Evolutionary conservation across 2,888 invertebrate species (phyloP), one percentile per base, ranked within the genome.

Genomic region (Gnatocerus cornutus): DNA sequence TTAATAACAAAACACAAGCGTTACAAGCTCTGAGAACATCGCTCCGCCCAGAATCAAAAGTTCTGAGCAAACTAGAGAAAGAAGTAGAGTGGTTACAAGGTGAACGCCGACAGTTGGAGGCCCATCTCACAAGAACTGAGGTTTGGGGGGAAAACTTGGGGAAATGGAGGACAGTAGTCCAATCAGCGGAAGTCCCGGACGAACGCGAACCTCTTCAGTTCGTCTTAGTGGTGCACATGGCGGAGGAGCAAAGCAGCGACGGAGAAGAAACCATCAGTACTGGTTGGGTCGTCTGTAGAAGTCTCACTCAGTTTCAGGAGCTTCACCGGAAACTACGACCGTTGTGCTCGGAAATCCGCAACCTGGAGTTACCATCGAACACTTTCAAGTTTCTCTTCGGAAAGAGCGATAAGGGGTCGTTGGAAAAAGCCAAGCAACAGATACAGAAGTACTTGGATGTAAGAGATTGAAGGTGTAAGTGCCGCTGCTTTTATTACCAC

Each of bases 91-190:
- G 92, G 86, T 85, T 97, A 58, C 92, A 92, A 72, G 91, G 91
- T 1, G 95, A 96, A 80, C 92, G 93, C 80, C 86, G 92, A 73
- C 90, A 94, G 74, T 84, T 96, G 41, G 95, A 96, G 82, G 93
- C 93, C 0, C 96, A 97, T 84, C 87, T 96, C 59, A 89, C 91
- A 10, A 88, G 96, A 41, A 96, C 96, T 0, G 95, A 96, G 85
- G 90, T 92, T 53, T 97, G 97, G 97, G 93, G 94, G 0, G 95
- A 95, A 76, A 94, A 96, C 83, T 86, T 96, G 74, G 96, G 96
- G 14, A 89, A 90, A 73, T 97, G 97, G 97, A 89, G 92, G 69
- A 95, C 95, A 4, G 90, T 91, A 43, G 93, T 96, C 16, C 93
- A 94, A 82, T 93, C 92, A 80, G 93, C 93, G 5, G 94, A 95